A percentile compares a stretch with the other conserved stretches of the same genome.
phyloP scores from a whole-genome alignment of 2,888 invertebrate species.

The Ferrisia virgata region DNA sequence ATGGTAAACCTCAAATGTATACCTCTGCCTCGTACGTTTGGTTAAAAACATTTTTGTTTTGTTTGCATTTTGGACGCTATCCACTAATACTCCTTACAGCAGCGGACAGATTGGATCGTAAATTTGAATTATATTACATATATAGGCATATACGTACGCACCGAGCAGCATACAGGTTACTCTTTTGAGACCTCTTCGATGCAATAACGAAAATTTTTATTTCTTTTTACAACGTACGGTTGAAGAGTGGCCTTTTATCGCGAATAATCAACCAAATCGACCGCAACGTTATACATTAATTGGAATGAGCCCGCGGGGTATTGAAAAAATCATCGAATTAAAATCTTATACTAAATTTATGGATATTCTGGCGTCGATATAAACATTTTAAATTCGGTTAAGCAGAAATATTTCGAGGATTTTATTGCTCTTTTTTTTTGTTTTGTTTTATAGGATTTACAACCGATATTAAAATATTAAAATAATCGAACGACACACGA shows the following conservation, averaged over 20 bases:
- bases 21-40: not conserved
- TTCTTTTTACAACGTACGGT: not conserved
- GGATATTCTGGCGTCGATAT: not conserved
- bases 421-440: not conserved
- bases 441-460: too few relatives aligned
- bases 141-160: not conserved
- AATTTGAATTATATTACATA: not conserved
- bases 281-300: not conserved
- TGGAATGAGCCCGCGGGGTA: not conserved
- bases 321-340: not conserved
- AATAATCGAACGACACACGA: too few relatives aligned
- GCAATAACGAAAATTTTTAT: constrained; percentile 7
- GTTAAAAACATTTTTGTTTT: not conserved
- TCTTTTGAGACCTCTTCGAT: not conserved
- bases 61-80: constrained; percentile 13
- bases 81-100: constrained; percentile 20
- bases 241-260: not conserved
- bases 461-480: not conserved
- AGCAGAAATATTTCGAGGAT: not conserved
- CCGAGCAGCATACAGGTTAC: not conserved
- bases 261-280: not conserved
- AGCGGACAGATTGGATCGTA: constrained; percentile 23
- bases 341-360: not conserved
- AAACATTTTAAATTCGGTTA: not conserved
- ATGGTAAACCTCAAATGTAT: not conserved